Evolutionary conservation across 1,140 invertebrate species (phyloP).

Genomic region (Aricia agestis): DNA sequence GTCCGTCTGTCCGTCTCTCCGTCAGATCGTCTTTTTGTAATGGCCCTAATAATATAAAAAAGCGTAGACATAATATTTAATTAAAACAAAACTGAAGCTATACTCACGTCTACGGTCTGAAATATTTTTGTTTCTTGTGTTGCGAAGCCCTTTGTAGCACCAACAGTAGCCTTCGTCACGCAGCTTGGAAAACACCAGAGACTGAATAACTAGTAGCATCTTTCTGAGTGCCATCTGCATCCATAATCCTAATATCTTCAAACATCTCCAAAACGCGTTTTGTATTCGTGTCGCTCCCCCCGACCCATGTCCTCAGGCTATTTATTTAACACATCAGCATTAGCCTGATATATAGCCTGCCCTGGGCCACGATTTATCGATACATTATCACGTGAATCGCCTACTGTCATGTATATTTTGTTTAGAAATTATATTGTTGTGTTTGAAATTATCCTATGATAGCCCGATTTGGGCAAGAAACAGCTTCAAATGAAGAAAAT

Average conservation of each 20-base stretch:
- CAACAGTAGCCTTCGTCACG: no score
- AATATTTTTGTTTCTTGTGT: no score
- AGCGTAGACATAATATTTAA: no score
- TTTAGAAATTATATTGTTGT: background rate
- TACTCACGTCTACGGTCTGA: no score
- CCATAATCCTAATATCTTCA: background rate
- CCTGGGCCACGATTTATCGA: constrained; percentile 48
- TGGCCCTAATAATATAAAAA: no score
- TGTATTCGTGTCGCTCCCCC: constrained; percentile 56
- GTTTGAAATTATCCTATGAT: no score
- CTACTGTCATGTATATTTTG: constrained; percentile 11
- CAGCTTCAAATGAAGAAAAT: no score
- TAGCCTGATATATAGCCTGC: constrained; percentile 66
- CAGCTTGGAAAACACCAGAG: background rate
- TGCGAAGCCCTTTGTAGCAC: no score
- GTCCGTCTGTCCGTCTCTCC: no score
- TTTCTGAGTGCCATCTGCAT: background rate
- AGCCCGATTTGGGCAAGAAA: no score
- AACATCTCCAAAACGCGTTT: background rate
- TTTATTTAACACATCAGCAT: constrained; percentile 73
- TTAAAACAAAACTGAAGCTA: no score
- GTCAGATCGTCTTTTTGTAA: no score
- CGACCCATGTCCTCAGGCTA: constrained; percentile 65
- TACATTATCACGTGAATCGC: constrained; percentile 28
- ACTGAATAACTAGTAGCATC: background rate